Conservation (phyloP, 2,888 invertebrate genomes). For the Tanypteryx hageni region DNA sequence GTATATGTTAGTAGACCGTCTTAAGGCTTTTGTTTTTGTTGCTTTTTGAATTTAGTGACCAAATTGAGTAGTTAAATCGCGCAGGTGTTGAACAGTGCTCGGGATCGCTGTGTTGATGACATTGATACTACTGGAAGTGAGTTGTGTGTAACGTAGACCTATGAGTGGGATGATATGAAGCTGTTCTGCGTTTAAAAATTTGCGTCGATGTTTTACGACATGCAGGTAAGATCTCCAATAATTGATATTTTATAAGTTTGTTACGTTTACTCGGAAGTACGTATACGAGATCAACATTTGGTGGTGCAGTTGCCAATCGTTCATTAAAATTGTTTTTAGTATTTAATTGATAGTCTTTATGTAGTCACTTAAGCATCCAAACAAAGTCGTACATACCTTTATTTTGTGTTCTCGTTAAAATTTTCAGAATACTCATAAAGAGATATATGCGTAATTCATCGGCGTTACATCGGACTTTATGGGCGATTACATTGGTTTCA, state of each 20-base stretch:
- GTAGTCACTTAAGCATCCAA: too few species aligned
- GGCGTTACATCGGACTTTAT: too few species aligned
- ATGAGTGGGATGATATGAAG: constrained; percentile 44
- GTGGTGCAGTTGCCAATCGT: neutral
- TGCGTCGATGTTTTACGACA: constrained; percentile 72
- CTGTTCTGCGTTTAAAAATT: constrained; percentile 39
- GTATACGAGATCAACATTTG: neutral
- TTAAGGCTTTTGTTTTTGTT: constrained; percentile 65
- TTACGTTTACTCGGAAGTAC: neutral
- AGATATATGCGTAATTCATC: too few species aligned
- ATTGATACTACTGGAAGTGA: constrained; percentile 68
- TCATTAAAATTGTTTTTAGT: neutral
- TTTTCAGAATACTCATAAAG: too few species aligned
- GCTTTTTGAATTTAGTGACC: constrained; percentile 65
- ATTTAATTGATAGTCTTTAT: too few species aligned
- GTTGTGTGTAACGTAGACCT: constrained; percentile 35
- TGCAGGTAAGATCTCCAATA: constrained; percentile 74
- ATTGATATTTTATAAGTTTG: neutral
- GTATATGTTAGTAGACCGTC: constrained; percentile 66
- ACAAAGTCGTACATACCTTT: too few species aligned
- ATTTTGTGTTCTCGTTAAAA: too few species aligned
- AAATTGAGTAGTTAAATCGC: constrained; percentile 69
- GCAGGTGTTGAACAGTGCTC: constrained; percentile 74
- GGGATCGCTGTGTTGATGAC: constrained; percentile 72
- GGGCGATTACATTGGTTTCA: too few species aligned